Evolutionary conservation across 2,113 vertebrate genomes (phyloP).

Genomic region (Vireo altiloquus): DNA sequence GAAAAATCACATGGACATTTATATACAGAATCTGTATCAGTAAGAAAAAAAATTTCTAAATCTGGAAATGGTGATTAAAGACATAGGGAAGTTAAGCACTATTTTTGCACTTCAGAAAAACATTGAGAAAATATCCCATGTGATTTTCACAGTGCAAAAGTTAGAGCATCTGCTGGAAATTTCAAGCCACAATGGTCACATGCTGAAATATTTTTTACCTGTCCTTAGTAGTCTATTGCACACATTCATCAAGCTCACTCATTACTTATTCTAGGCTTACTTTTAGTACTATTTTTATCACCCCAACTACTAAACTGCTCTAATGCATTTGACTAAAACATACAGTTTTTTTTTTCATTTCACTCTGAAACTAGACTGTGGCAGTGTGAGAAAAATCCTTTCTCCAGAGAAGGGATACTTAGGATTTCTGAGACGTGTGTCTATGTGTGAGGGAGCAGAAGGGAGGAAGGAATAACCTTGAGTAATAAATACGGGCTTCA

Average conservation of each 20-base stretch:
- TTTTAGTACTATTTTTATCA: neutral
- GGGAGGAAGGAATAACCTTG: neutral
- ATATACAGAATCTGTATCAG: neutral
- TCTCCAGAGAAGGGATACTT: neutral
- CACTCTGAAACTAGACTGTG: neutral
- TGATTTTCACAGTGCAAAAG: neutral
- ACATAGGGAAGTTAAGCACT: neutral
- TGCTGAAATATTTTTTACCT: neutral
- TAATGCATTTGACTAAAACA: neutral
- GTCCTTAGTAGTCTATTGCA: accelerated
- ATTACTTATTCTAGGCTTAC: neutral
- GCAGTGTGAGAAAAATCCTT: neutral
- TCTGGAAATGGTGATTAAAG: neutral
- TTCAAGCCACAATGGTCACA: neutral
- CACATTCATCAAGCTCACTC: neutral
- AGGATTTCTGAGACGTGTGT: accelerated
- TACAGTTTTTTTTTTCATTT: too few species aligned
- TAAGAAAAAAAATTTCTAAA: neutral
- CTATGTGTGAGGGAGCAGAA: neutral
- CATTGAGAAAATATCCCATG: neutral
- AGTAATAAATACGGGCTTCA: neutral
- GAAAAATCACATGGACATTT: neutral
- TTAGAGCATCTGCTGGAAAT: neutral
- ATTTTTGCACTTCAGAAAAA: neutral
- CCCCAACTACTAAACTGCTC: neutral